These are phyloP conservation scores for Pantala flavescens DNA, from an alignment of 1,140 invertebrate genomes.

Conservation along the genomic window DNA sequence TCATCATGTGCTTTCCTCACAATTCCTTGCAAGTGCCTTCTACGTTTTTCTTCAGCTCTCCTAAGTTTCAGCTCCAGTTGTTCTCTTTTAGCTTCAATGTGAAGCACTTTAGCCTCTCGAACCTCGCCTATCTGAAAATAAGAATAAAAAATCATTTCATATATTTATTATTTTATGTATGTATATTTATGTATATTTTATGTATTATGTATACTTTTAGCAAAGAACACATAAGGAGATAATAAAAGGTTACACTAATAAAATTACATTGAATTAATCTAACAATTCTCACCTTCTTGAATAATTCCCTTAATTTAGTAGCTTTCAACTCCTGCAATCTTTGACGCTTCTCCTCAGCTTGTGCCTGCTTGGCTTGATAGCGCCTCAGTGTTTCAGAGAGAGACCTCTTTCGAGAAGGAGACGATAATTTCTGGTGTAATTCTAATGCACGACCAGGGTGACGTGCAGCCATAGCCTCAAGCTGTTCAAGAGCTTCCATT, in stretches of 20 bases:
- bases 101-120: conserved; percentile 64
- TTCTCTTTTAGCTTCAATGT: conserved; percentile 10
- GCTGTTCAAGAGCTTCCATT: conserved; percentile 43
- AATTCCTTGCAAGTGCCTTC: conserved; percentile 66
- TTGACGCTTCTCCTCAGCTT: conserved; percentile 65
- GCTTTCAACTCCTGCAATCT: conserved; percentile 74
- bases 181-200: too few species aligned
- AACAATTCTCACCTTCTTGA: conserved; percentile 53
- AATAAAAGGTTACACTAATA: too few species aligned
- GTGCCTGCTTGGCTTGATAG: conserved; percentile 81
- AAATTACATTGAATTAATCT: neutral
- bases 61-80: conserved; percentile 72
- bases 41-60: conserved; percentile 83
- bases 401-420: conserved; percentile 73
- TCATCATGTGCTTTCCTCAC: conserved; percentile 94
- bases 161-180: conserved; percentile 12
- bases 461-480: conserved; percentile 64
- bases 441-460: conserved; percentile 82
- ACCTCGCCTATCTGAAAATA: conserved; percentile 66
- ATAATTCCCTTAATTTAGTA: conserved; percentile 69
- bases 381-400: conserved; percentile 63
- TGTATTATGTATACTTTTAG: too few species aligned
- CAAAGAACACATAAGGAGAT: too few species aligned
- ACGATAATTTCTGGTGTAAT: conserved; percentile 86
- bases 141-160: conserved; percentile 11